Evolutionary conservation across 2,113 vertebrate species (phyloP).

Genomic region (Meles meles): DNA sequence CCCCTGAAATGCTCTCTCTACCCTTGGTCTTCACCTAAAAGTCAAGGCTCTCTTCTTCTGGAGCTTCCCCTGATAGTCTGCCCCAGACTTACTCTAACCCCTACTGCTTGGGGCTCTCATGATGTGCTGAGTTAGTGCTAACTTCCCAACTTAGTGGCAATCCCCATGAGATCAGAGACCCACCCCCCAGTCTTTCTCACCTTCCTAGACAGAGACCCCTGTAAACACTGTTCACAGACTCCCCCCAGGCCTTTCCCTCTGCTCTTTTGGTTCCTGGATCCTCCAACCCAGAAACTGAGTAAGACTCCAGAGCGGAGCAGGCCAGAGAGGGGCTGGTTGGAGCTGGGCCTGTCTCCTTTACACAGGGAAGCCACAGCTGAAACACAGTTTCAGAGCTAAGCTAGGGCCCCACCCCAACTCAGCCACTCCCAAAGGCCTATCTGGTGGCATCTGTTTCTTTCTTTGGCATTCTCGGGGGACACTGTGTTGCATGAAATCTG

Average conservation of each 20-base stretch:
- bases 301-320: background rate
- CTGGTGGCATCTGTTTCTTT: background rate
- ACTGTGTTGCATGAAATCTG: background rate
- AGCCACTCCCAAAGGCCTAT: background rate
- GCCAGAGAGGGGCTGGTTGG: background rate
- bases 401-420: background rate
- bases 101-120: background rate
- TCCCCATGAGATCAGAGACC: background rate
- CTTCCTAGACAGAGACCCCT: background rate
- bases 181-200: background rate
- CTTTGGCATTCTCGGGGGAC: slow-evolving; percentile 15
- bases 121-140: background rate
- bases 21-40: background rate
- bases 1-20: background rate
- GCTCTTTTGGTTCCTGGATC: background rate
- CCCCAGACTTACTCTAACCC: background rate
- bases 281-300: background rate
- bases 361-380: background rate
- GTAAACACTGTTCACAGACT: background rate
- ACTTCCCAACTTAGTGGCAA: background rate
- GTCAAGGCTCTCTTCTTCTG: background rate
- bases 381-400: background rate
- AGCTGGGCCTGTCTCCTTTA: background rate
- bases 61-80: no score
- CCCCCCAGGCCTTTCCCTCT: background rate